Evolutionary conservation across 1,140 invertebrate genomes (phyloP), one percentile per base, ranked within the genome.

Genomic region (Drosophila gunungcola): DNA sequence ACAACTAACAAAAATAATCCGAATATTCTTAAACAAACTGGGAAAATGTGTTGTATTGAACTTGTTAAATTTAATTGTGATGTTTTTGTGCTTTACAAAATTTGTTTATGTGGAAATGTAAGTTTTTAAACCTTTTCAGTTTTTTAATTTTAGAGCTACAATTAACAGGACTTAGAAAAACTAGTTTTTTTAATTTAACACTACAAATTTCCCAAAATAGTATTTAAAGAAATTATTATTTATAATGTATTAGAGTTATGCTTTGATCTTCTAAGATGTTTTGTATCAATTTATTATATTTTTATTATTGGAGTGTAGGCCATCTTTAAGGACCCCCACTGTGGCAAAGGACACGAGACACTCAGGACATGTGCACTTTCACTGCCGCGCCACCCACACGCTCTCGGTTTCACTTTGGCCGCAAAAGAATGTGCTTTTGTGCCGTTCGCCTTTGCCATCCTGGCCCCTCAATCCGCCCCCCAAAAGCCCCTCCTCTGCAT

Each of bases 321-420:
- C 4, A 9, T 4, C 7, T 51, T 38, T 2, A 3, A 9, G 38
- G 4, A 27, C 61, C 78, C 12, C 1, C 32, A 88, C 45, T 88
- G 76, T 80, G 2, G n/a, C 27, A 6, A 29, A 29, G 29, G 36
- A 34, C 61, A 68, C 38, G 62, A 70, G 56, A 76, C 39, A 48
- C 42, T 89, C 11, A 77, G 83, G 68, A 80, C 84, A 89, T 89
- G 84, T 88, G 83, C 83, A 88, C 83, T 88, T 88, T 83, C 83
- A 89, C 84, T 89, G 57, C 53, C 83, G 60, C 61, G 64, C 73
- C 73, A 75, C 73, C 73, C 69, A 75, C 72, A 69, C 58, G 83
- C 83, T 86, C 83, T 86, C 84, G 75, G 69, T 88, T 86, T 86
- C 82, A 82, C 64, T 83, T 77, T 77, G 36, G 42, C 61, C 55